Base-by-base conservation (phyloP, 2,888 invertebrate species). In the Bimastos eiseni region DNA sequence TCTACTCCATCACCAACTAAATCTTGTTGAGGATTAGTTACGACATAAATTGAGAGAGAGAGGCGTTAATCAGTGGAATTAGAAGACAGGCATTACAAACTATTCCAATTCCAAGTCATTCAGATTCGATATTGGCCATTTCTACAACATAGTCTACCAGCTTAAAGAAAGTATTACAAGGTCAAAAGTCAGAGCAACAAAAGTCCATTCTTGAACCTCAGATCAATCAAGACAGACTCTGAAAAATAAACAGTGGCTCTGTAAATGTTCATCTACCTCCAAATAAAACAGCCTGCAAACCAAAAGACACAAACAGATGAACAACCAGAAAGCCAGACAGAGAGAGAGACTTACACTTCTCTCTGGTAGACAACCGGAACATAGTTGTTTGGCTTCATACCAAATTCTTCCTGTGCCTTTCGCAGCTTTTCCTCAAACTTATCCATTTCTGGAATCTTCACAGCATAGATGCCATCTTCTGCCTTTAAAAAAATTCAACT, bases 371-470 rank as follows among this genome's bases (percentile, higher is more conserved):
- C 96, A 1, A 98, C 96, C 8, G 97, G 97, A 0, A 98, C 97
- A 37, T 97, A 95, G 90, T 95, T 94, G 95, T 97, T 97, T 94
- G 97, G 97, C 93, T 96, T 96, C 89, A 98, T 97, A 30, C 98
- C 98, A 83, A 98, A 95, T 83, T 96, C 96, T 90, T 96, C 96
- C 95, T 99, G 99, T 0, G 97, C 97, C 93, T 97, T 97, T 49
- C 98, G 96, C 44, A 99, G 95, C 95, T 98, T 98, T 93, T 97
- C 97, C 95, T 99, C 99, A 95, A 99, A 98, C 93, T 97, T 97
- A 90, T 92, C 90, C n/a, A 93, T 91, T 88, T 94, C 93, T 36
- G 92, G 91, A 41, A 93, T 93, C 91, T 93, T 93, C 91, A 93
- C 88, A 6, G 92, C 91, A 90, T 91, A 92, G 21, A 91, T 55